phyloP scores from a whole-genome alignment of 2,888 invertebrate genomes.

The Megamerina dolium region DNA sequence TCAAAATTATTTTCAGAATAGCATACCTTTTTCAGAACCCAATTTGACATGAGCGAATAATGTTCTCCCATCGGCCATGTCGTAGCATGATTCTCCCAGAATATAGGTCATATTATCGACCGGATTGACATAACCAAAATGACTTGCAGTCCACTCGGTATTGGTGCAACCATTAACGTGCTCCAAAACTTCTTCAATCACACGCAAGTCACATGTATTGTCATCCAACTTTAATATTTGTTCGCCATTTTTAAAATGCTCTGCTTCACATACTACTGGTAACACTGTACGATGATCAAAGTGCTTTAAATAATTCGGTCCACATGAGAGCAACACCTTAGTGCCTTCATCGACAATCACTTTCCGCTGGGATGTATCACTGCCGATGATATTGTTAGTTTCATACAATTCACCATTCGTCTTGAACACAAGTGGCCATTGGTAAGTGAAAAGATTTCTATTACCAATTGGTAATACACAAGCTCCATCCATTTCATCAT shows the following conservation, averaged over 20 bases:
- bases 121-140: slow-evolving; percentile 34
- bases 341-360: slow-evolving; percentile 13
- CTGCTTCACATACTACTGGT: slow-evolving; percentile 18
- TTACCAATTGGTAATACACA: slow-evolving; percentile 12
- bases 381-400: no score
- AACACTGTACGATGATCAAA: slow-evolving; percentile 16
- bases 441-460: slow-evolving; percentile 6
- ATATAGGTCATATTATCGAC: slow-evolving; percentile 24
- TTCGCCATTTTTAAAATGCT: slow-evolving; percentile 8
- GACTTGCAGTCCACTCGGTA: slow-evolving; percentile 20
- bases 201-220: slow-evolving; percentile 30
- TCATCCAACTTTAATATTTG: slow-evolving; percentile 17
- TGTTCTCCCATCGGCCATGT: slow-evolving; percentile 25
- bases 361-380: neutral
- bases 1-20: no score
- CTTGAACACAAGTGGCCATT: slow-evolving; percentile 16
- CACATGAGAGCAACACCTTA: slow-evolving; percentile 25
- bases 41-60: slow-evolving; percentile 30
- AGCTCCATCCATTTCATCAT: no score
- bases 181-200: slow-evolving; percentile 29
- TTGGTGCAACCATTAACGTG: slow-evolving; percentile 27
- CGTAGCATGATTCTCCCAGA: slow-evolving; percentile 35
- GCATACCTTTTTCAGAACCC: no score
- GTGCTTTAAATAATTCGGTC: slow-evolving; percentile 24
- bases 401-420: slow-evolving; percentile 10